These are phyloP conservation scores for Aurelia coerulea DNA, from an alignment of 30 jellyfish, hydroid and myxozoan genomes.

Conservation along the genomic window DNA sequence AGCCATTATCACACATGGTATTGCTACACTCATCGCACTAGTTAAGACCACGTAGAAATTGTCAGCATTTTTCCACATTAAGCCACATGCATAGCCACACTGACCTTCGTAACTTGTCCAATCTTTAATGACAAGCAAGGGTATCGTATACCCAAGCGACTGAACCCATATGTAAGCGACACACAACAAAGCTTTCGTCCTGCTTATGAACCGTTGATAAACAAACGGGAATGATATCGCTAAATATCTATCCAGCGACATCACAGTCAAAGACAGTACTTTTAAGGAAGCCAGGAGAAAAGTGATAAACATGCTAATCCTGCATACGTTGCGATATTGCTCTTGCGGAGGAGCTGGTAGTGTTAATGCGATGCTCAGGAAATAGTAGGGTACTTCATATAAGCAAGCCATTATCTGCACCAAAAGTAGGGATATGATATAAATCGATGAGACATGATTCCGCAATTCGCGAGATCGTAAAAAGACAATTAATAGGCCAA, in stretches of 20 bases:
- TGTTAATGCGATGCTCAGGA: conserved; percentile 25
- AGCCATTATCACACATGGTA: conserved; percentile 28
- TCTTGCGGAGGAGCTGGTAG: conserved; percentile 57
- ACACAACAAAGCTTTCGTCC: not conserved
- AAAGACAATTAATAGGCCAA: conserved; percentile 11
- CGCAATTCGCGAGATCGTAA: conserved; percentile 17
- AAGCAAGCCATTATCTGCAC: conserved; percentile 40
- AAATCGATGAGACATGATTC: conserved; percentile 14
- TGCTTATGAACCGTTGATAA: conserved; percentile 36
- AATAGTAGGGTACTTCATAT: conserved; percentile 45
- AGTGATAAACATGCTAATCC: conserved; percentile 24
- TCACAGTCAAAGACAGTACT: conserved; percentile 53
- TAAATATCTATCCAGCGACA: conserved; percentile 57
- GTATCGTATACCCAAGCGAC: conserved; percentile 18
- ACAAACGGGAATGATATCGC: conserved; percentile 58
- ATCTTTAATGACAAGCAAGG: conserved; percentile 6
- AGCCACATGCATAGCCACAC: conserved; percentile 65
- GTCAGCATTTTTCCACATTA: conserved; percentile 46
- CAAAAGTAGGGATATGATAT: conserved; percentile 15
- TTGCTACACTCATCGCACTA: conserved; percentile 8
- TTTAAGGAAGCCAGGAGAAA: conserved; percentile 24
- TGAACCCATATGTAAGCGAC: conserved; percentile 27
- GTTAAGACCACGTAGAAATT: not conserved
- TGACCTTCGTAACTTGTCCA: conserved; percentile 43
- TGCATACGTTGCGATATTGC: conserved; percentile 13